phyloP scores from a whole-genome alignment of 2,888 invertebrate genomes.

The Sinohyriopsis cumingii region DNA sequence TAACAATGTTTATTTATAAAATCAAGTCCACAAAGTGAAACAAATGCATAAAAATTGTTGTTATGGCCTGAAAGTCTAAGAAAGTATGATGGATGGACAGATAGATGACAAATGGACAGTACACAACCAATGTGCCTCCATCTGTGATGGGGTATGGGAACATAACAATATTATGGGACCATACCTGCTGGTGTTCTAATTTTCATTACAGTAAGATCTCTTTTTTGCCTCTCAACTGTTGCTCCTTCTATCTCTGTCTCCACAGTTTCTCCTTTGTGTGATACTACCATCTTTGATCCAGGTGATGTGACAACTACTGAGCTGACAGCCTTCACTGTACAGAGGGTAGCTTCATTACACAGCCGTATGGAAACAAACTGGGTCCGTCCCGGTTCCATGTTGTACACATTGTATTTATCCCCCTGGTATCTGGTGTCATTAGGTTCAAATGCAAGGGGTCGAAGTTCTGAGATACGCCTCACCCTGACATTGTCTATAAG shows the following conservation, averaged over 20 bases:
- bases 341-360: slow-evolving; percentile 47
- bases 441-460: slow-evolving; percentile 15
- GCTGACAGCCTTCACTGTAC: slow-evolving; percentile 36
- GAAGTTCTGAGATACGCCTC: slow-evolving; percentile 28
- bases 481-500: slow-evolving; percentile 20
- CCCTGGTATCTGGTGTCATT: slow-evolving; percentile 12
- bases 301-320: slow-evolving; percentile 28
- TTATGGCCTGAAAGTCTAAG: too few relatives aligned
- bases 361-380: slow-evolving; percentile 37
- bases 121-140: too few relatives aligned
- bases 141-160: too few relatives aligned
- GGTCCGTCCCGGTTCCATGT: slow-evolving; percentile 47
- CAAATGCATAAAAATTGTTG: too few relatives aligned
- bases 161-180: neutral
- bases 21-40: too few relatives aligned
- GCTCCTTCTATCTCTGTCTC: slow-evolving; percentile 5
- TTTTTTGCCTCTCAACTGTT: slow-evolving; percentile 10
- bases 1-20: too few relatives aligned
- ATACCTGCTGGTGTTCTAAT: slow-evolving; percentile 27
- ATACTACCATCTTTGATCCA: slow-evolving; percentile 25
- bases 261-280: slow-evolving; percentile 31
- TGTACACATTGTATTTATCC: slow-evolving; percentile 26
- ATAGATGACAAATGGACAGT: too few relatives aligned
- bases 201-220: slow-evolving; percentile 10
- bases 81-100: too few relatives aligned